A percentile compares a stretch with the other conserved stretches of the same genome.
Conservation (phyloP, 2,797 vertebrate genomes). For the Mormyrops attenuatus region DNA sequence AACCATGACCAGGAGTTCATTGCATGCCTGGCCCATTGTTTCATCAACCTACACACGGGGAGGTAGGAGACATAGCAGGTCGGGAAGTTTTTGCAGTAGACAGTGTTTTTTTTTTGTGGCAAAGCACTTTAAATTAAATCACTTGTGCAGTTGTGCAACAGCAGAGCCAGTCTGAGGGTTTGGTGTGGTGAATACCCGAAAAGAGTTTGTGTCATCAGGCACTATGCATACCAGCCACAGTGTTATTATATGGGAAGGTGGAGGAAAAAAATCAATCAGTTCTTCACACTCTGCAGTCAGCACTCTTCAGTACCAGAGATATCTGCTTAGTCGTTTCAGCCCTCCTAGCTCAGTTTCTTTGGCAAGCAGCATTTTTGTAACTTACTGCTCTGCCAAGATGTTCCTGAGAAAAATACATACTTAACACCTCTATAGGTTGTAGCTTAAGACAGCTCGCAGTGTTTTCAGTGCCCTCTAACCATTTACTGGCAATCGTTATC, state of each 20-base stretch:
- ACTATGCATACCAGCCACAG: background rate
- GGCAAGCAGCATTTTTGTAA: background rate
- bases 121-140: background rate
- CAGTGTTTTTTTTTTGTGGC: background rate
- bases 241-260: background rate
- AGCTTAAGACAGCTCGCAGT: background rate
- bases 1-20: slow-evolving; percentile 98
- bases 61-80: slow-evolving; percentile 63
- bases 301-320: background rate
- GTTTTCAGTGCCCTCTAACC: background rate
- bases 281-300: background rate
- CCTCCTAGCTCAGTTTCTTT: background rate
- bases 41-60: slow-evolving; percentile 87
- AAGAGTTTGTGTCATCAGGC: background rate
- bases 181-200: background rate
- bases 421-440: background rate
- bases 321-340: background rate
- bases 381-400: background rate
- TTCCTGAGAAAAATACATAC: background rate
- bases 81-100: background rate
- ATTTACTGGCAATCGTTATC: background rate
- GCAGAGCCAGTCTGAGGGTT: background rate
- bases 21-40: slow-evolving; percentile 90
- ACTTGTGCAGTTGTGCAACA: background rate
- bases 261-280: background rate